These are phyloP conservation scores for Megaceryle torquata DNA, from an alignment of 2,113 vertebrate species.

Conservation along the genomic window DNA sequence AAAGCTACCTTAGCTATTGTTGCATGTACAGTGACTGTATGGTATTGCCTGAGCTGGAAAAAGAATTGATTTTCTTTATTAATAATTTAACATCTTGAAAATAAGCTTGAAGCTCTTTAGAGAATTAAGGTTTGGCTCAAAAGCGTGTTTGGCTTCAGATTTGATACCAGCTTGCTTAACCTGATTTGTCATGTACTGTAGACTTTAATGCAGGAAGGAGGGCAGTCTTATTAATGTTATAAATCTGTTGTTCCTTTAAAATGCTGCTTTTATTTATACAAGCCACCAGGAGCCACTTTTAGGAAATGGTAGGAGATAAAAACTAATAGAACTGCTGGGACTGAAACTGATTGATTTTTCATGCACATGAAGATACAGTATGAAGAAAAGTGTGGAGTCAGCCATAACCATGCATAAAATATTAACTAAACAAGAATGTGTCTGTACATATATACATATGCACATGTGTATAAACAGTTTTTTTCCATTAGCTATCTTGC, in stretches of 20 bases:
- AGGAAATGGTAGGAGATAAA: conserved; percentile 27
- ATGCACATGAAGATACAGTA: not conserved
- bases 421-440: not conserved
- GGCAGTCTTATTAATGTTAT: conserved; percentile 41
- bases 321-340: conserved; percentile 5
- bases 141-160: conserved; percentile 2
- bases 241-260: conserved; percentile 54
- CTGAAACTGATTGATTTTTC: not conserved
- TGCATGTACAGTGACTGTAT: not conserved
- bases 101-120: not conserved
- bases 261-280: conserved; percentile 32
- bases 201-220: conserved; percentile 11
- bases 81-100: conserved; percentile 39
- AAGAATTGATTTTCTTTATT: conserved; percentile 29
- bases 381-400: not conserved
- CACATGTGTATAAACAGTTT: not conserved
- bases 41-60: not conserved
- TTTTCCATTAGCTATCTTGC: not conserved
- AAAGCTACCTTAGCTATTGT: not conserved
- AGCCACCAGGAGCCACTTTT: not conserved
- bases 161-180: conserved; percentile 30
- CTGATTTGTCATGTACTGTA: conserved; percentile 36
- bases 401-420: not conserved
- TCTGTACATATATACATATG: not conserved
- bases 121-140: conserved; percentile 33